A percentile compares a stretch with the other conserved stretches of the same genome.
Conservation (phyloP, 2,888 invertebrate species). For the Acanthosepion esculentum region DNA sequence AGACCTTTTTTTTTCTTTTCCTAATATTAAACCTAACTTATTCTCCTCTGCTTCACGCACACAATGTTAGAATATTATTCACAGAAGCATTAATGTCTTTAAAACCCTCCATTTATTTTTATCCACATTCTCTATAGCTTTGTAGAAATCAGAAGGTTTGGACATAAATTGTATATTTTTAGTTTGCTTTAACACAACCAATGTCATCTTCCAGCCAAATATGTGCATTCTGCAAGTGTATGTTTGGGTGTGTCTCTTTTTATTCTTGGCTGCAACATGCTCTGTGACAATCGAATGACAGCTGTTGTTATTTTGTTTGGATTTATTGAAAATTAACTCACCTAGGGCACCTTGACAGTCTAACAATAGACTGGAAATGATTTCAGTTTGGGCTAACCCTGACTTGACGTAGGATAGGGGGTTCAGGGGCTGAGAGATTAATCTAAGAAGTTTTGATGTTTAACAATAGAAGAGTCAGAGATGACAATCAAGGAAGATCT, state of each 20-base stretch:
- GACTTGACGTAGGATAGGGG: not conserved
- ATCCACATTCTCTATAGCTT: too few relatives aligned
- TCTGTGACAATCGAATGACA: not conserved
- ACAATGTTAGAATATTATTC: too few relatives aligned
- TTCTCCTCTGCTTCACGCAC: too few relatives aligned
- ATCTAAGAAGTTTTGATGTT: conserved; percentile 5
- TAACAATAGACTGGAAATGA: not conserved
- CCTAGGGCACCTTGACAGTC: not conserved
- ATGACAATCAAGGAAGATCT: not conserved
- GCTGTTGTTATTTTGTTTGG: not conserved
- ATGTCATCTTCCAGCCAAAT: not conserved
- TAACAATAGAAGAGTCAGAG: not conserved
- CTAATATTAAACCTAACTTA: too few relatives aligned
- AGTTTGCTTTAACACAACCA: not conserved
- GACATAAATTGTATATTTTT: not conserved
- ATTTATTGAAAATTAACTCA: conserved; percentile 8
- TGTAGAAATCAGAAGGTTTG: not conserved
- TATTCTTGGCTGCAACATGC: not conserved
- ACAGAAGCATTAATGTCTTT: too few relatives aligned
- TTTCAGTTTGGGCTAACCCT: not conserved
- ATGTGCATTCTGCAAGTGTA: not conserved
- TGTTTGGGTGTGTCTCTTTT: not conserved
- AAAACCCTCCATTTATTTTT: too few relatives aligned
- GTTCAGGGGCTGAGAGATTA: not conserved
- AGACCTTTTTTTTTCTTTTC: too few relatives aligned